A percentile compares a stretch with the other conserved stretches of the same genome.
Evolutionary conservation across 2,113 vertebrate species (phyloP).

Genomic region (Rhegmatorhina hoffmannsi): DNA sequence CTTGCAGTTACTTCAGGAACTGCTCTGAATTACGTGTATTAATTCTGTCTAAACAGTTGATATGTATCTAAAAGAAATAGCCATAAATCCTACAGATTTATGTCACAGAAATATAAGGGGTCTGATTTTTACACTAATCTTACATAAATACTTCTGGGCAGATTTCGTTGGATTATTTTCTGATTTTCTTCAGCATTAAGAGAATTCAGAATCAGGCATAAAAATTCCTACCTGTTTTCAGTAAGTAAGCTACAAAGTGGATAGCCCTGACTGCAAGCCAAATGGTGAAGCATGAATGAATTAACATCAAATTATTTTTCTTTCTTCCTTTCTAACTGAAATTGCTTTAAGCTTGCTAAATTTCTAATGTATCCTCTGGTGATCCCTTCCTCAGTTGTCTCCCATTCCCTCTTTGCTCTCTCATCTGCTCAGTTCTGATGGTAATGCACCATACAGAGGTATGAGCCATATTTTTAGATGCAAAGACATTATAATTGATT

Average conservation of each 20-base stretch:
- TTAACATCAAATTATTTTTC: slow-evolving; percentile 39
- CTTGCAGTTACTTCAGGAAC: background rate
- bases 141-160: background rate
- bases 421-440: slow-evolving; percentile 12
- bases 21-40: background rate
- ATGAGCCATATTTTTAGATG: slow-evolving; percentile 45
- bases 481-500: slow-evolving; percentile 39
- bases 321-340: slow-evolving; percentile 22
- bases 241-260: background rate
- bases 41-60: background rate
- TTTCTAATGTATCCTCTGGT: slow-evolving; percentile 14
- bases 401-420: background rate
- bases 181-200: background rate
- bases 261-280: slow-evolving; percentile 8
- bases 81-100: background rate
- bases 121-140: background rate
- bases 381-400: background rate
- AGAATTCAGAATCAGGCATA: background rate
- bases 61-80: background rate
- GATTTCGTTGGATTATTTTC: background rate
- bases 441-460: slow-evolving; percentile 1
- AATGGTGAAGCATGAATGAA: slow-evolving; percentile 30
- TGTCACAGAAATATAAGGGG: background rate
- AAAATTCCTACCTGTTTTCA: background rate
- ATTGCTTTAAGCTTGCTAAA: slow-evolving; percentile 42